These are phyloP conservation scores for Spatulosminthurus flaviceps DNA, from an alignment of 2,888 invertebrate species.

Conservation along the genomic window DNA sequence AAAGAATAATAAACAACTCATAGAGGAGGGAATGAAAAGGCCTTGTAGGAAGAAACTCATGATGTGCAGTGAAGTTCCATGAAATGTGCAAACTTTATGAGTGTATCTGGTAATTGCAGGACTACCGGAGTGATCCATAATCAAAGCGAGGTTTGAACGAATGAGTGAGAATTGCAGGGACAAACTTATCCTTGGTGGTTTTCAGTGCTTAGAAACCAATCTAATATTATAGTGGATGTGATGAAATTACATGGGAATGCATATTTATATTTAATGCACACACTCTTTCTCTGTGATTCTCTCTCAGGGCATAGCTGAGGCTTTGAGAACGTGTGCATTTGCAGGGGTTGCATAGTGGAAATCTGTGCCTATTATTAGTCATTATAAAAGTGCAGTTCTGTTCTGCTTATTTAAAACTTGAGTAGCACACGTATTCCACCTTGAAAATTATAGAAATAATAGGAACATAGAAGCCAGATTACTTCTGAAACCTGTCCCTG, in stretches of 20 bases:
- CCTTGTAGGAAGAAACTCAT: constrained; percentile 1
- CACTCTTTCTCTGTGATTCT: too few species aligned
- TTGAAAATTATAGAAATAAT: constrained; percentile 6
- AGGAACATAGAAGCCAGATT: constrained; percentile 23
- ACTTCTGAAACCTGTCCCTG: constrained; percentile 33
- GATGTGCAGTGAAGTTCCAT: not conserved
- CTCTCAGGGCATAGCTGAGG: not conserved
- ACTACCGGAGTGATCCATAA: not conserved
- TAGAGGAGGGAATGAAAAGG: not conserved
- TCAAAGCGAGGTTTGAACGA: not conserved
- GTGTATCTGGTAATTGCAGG: not conserved
- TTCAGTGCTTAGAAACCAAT: not conserved
- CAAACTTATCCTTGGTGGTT: not conserved
- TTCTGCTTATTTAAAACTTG: constrained; percentile 15
- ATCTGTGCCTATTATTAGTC: constrained; percentile 30
- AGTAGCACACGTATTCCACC: constrained; percentile 18
- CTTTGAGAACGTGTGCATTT: not conserved
- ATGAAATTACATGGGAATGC: too few species aligned
- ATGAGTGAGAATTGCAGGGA: not conserved
- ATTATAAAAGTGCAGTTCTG: constrained; percentile 26
- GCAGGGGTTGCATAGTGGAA: too few species aligned
- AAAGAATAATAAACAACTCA: too few species aligned
- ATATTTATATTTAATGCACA: not conserved
- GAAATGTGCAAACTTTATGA: constrained; percentile 7
- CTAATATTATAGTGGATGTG: not conserved